phyloP scores from a whole-genome alignment of 1,140 invertebrate genomes.

The Apis florea region DNA sequence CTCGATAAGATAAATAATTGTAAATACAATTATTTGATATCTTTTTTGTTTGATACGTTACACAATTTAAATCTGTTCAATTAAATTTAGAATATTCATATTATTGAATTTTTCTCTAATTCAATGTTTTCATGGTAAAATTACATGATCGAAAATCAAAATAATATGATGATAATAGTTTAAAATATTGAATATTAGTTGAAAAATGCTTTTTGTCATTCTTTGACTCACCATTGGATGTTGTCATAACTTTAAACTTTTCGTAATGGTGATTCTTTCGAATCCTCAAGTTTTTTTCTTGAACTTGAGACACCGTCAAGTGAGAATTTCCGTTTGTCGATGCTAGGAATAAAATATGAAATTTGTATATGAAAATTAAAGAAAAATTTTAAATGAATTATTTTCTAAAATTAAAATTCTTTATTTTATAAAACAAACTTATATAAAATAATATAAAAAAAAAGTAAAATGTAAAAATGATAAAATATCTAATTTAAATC shows the following conservation, averaged over 20 bases:
- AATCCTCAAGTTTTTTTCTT: slow-evolving; percentile 2
- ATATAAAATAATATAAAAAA: background rate
- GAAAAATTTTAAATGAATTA: background rate
- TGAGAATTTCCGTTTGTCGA: slow-evolving; percentile 6
- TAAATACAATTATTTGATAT: background rate
- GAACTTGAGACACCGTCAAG: slow-evolving; percentile 20
- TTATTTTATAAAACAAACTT: background rate
- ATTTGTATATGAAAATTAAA: background rate
- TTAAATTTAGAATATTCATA: background rate
- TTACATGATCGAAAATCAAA: too few relatives aligned
- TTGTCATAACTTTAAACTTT: slow-evolving; percentile 42
- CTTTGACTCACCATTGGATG: slow-evolving; percentile 33
- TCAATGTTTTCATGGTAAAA: too few relatives aligned
- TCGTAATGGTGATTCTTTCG: background rate
- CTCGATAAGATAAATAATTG: background rate
- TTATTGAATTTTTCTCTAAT: too few relatives aligned
- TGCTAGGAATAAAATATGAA: background rate
- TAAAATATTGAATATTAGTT: background rate
- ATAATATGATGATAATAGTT: background rate
- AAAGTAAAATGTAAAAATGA: background rate
- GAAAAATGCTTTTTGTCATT: background rate
- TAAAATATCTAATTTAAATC: background rate
- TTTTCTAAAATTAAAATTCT: background rate
- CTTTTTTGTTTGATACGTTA: background rate
- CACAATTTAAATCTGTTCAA: background rate